These are phyloP conservation scores for Solen grandis DNA, from an alignment of 1,140 invertebrate genomes.

Conservation along the genomic window DNA sequence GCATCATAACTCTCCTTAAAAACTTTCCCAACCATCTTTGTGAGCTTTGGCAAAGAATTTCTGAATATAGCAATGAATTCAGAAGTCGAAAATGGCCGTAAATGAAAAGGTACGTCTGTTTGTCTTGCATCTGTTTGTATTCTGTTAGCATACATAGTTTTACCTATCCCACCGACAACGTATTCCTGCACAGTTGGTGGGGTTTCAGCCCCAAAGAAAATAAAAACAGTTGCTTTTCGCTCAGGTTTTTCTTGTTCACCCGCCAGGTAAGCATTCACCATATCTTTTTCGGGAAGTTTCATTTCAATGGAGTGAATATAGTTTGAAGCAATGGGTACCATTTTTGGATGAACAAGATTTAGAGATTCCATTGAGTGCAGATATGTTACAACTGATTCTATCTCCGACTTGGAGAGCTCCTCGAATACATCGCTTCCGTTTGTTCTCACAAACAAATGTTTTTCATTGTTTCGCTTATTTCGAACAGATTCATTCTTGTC, in stretches of 20 bases:
- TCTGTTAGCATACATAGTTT: conserved; percentile 58
- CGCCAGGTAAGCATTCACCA: conserved; percentile 67
- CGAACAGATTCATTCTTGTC: background rate
- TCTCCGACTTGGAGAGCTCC: conserved; percentile 28
- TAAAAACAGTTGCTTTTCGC: conserved; percentile 67
- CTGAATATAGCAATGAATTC: conserved; percentile 71
- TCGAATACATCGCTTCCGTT: conserved; percentile 54
- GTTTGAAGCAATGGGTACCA: conserved; percentile 65
- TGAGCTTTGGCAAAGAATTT: conserved; percentile 58
- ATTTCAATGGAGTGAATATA: conserved; percentile 74
- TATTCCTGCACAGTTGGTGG: conserved; percentile 74
- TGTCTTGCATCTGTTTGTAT: conserved; percentile 56
- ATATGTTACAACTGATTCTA: conserved; percentile 19
- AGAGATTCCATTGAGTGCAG: conserved; percentile 20
- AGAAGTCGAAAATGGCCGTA: conserved; percentile 70
- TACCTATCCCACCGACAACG: conserved; percentile 68
- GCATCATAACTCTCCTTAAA: conserved; percentile 74
- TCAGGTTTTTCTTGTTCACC: conserved; percentile 59
- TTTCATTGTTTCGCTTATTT: background rate
- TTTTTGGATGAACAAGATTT: conserved; percentile 35
- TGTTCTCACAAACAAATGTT: conserved; percentile 1
- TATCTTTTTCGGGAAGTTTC: conserved; percentile 63
- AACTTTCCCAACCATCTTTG: conserved; percentile 57
- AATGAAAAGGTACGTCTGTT: conserved; percentile 67
- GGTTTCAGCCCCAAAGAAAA: conserved; percentile 68